phyloP scores from a whole-genome alignment of 2,888 invertebrate genomes.

The Clivina fossor region DNA sequence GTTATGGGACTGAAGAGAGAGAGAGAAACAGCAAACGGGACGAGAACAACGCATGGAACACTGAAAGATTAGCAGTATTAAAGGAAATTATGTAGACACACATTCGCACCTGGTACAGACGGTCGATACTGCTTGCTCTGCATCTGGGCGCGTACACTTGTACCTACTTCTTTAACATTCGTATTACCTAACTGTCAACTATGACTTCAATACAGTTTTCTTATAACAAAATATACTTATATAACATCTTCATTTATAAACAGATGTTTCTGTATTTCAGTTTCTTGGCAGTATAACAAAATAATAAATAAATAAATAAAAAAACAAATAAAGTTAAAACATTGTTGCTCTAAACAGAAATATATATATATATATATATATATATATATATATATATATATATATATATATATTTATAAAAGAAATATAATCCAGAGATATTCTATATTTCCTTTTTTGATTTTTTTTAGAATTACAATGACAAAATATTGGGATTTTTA shows the following conservation, averaged over 20 bases:
- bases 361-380: no score
- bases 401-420: no score
- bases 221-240: background rate
- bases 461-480: no score
- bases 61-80: slow-evolving; percentile 43
- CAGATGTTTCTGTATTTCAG: no score
- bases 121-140: slow-evolving; percentile 36
- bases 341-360: no score
- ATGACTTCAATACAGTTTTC: background rate
- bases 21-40: slow-evolving; percentile 30
- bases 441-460: no score
- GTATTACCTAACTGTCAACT: background rate
- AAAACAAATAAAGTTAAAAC: no score
- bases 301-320: no score
- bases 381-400: no score
- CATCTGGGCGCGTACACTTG: background rate
- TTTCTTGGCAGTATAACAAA: no score
- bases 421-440: no score
- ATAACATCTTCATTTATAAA: background rate
- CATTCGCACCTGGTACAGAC: slow-evolving; percentile 41
- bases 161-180: background rate
- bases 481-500: no score
- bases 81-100: slow-evolving; percentile 42
- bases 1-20: slow-evolving; percentile 27
- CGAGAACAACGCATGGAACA: slow-evolving; percentile 38